Evolutionary conservation across 2,113 vertebrate genomes (phyloP), one percentile per base, ranked within the genome.

Genomic region (Gallinago paraguaiae): DNA sequence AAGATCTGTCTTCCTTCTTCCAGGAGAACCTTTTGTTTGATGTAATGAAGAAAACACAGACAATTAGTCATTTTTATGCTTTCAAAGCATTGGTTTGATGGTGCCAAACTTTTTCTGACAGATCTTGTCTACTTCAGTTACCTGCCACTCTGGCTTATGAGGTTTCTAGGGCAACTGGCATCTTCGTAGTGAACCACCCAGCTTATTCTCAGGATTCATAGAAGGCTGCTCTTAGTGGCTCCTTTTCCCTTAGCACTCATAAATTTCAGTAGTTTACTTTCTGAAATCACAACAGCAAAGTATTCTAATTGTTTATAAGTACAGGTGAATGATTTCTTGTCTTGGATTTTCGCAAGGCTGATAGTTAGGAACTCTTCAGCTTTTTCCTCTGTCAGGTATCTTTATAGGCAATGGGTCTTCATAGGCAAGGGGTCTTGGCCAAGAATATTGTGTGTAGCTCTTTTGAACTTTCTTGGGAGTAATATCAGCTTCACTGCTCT

Each of bases 91-190:
- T 60, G 80, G 53, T 82, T 91, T 92, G 86, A 90, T 92, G 86
- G 67, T 93, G 91, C 85, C 91, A 96, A 96, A 83, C 85, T 86
- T 96, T 71, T 88, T 71, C 84, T 96, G 92, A 95, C 80, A 95
- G 53, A 89, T 92, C 71, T 96, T 1, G 4, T 95, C 90, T 94
- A 64, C 81, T 92, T 91, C 91, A 75, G 74, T 82, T 92, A 45
- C 93, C 87, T 91, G 79, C 64, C 82, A 60, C 76, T 96, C 79
- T 37, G 35, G 51, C 25, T 81, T 93, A 80, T 74, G 53, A 91
- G 45, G 84, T 96, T 97, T 96, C 93, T 96, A 95, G 90, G 85
- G 92, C 92, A 96, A 95, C 93, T 91, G 89, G 76, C 71, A 30
- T 86, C 64, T 85, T 94, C 33, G 43, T 8, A 68, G 43, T 35